These are phyloP conservation scores for Criorhina ranunculi DNA, from an alignment of 2,888 invertebrate species.

Conservation along the genomic window DNA sequence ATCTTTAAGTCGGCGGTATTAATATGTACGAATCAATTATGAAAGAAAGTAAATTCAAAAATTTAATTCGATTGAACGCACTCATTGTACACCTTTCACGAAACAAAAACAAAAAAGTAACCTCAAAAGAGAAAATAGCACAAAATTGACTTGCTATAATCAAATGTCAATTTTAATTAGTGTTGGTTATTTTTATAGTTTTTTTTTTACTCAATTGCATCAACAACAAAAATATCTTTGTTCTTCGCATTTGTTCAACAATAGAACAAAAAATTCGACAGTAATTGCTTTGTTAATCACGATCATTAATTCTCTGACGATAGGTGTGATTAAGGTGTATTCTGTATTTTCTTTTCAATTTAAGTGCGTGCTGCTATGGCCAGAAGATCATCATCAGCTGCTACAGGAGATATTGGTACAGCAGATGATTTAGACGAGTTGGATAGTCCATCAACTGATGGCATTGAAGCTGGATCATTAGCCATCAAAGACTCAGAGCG, in stretches of 20 bases:
- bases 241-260: constrained; percentile 48
- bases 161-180: constrained; percentile 57
- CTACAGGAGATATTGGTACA: constrained; percentile 77
- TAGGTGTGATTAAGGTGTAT: constrained; percentile 4
- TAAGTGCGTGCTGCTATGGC: constrained; percentile 83
- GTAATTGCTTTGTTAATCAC: constrained; percentile 48
- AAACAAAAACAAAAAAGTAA: constrained; percentile 12
- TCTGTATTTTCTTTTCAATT: constrained; percentile 35
- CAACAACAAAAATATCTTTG: constrained; percentile 72
- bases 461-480: constrained; percentile 82
- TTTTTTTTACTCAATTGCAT: constrained; percentile 57
- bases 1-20: too few relatives aligned
- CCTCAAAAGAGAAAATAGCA: constrained; percentile 32
- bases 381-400: constrained; percentile 80
- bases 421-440: constrained; percentile 80
- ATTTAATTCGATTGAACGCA: constrained; percentile 30
- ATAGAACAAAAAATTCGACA: constrained; percentile 47
- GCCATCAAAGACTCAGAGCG: constrained; percentile 80
- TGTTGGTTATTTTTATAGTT: constrained; percentile 45
- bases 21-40: too few relatives aligned
- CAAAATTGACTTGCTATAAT: constrained; percentile 16
- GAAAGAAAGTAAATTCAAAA: too few relatives aligned
- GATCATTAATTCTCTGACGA: not conserved
- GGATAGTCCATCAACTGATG: constrained; percentile 81
- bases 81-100: not conserved